A percentile compares a stretch with the other conserved stretches of the same genome.
phyloP scores from a whole-genome alignment of 2,113 vertebrate species.

The Erinaceus europaeus region DNA sequence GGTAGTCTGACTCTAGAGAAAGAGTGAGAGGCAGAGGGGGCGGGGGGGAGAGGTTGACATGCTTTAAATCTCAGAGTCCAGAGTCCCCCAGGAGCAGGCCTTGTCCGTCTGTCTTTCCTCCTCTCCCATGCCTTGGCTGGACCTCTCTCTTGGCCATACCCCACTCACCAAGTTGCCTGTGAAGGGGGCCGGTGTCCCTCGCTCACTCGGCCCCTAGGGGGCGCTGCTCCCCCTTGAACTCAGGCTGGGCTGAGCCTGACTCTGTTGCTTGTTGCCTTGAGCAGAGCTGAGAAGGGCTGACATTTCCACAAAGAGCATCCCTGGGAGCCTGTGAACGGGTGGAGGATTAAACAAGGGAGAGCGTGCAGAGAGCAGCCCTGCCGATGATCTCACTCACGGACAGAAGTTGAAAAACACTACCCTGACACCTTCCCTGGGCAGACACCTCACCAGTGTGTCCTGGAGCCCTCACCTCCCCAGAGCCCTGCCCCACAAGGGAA shows the following conservation, averaged over 20 bases:
- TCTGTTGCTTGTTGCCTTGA: not conserved
- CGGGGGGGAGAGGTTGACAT: too few species aligned
- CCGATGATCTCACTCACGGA: too few species aligned
- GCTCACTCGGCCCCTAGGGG: not conserved
- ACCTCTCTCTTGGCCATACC: too few species aligned
- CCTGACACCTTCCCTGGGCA: not conserved
- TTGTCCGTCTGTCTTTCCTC: not conserved
- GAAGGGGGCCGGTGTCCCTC: too few species aligned
- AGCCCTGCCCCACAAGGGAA: accelerated
- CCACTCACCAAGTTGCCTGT: too few species aligned
- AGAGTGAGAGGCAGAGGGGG: not conserved
- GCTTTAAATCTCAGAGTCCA: not conserved
- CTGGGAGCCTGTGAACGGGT: not conserved
- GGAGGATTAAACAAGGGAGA: not conserved
- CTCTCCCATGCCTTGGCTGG: not conserved
- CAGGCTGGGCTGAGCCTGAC: accelerated
- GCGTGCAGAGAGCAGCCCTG: too few species aligned
- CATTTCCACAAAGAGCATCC: constrained; percentile 1
- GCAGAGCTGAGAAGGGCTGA: not conserved
- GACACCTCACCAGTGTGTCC: not conserved
- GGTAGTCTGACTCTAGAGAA: not conserved
- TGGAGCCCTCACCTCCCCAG: not conserved
- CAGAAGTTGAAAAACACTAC: not conserved
- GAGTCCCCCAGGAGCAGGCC: not conserved
- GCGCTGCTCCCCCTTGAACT: not conserved